phyloP scores from a whole-genome alignment of 1,140 invertebrate species.

The Temnothorax curvispinosus region DNA sequence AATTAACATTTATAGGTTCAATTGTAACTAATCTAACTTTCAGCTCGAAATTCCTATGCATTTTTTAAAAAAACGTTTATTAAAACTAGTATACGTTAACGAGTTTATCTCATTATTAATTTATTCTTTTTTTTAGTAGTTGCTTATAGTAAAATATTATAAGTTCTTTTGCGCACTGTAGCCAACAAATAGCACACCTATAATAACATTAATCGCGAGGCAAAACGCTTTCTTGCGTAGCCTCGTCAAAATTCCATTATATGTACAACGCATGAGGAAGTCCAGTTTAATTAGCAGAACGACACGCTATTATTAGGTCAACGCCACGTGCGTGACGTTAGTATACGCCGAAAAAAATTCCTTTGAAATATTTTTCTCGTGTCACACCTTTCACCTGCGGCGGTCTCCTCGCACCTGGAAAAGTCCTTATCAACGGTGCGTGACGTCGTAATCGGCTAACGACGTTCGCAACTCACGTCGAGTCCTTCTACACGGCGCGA shows the following conservation, averaged over 20 bases:
- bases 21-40: background rate
- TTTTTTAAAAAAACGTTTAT: background rate
- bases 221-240: background rate
- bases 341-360: background rate
- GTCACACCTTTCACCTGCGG: background rate
- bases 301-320: background rate
- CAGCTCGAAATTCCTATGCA: background rate
- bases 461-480: slow-evolving; percentile 70
- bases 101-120: background rate
- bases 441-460: slow-evolving; percentile 55
- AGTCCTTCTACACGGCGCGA: slow-evolving; percentile 74
- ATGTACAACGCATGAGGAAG: slow-evolving; percentile 30
- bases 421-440: slow-evolving; percentile 46
- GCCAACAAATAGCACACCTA: background rate
- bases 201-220: background rate
- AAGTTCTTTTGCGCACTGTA: background rate
- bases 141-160: slow-evolving; percentile 3
- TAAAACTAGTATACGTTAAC: background rate
- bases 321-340: background rate
- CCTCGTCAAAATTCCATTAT: slow-evolving; percentile 49
- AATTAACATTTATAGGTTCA: background rate
- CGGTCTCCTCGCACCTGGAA: background rate
- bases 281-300: slow-evolving; percentile 51
- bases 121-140: background rate
- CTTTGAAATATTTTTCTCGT: background rate